These are phyloP conservation scores for Meganola albula DNA, from an alignment of 2,888 invertebrate genomes.

Conservation along the genomic window DNA sequence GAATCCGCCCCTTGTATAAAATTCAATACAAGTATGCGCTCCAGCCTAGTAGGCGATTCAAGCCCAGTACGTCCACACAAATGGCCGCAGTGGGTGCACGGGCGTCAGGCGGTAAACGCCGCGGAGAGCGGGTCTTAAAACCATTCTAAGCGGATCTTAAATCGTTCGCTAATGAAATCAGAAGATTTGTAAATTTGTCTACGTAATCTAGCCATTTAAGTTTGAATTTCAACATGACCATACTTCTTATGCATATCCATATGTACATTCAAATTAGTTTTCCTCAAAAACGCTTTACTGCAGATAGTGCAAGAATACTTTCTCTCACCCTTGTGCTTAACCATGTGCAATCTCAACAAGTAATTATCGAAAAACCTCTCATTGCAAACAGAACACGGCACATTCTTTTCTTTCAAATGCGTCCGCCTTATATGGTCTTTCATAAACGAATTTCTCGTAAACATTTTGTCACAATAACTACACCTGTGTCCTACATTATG, in stretches of 20 bases:
- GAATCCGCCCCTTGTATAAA: no score
- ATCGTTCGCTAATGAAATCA: no score
- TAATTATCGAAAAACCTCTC: slow-evolving; percentile 66
- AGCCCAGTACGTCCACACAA: neutral
- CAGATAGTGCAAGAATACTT: slow-evolving; percentile 77
- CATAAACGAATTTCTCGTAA: slow-evolving; percentile 67
- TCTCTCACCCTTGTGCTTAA: slow-evolving; percentile 73
- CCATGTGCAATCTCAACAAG: slow-evolving; percentile 64
- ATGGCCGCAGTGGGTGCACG: slow-evolving; percentile 1
- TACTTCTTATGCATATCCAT: slow-evolving; percentile 70
- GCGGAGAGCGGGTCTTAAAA: neutral
- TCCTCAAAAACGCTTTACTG: slow-evolving; percentile 74
- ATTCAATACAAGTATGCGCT: no score
- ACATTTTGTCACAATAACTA: slow-evolving; percentile 58
- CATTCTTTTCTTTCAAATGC: slow-evolving; percentile 66
- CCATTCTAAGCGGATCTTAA: no score
- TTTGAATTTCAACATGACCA: slow-evolving; percentile 39
- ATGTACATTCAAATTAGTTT: slow-evolving; percentile 78
- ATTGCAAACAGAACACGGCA: slow-evolving; percentile 57
- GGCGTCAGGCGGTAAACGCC: neutral
- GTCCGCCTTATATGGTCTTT: slow-evolving; percentile 62
- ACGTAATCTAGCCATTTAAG: no score
- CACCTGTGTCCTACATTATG: slow-evolving; percentile 66
- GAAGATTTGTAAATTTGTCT: no score
- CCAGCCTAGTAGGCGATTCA: no score